Evolutionary conservation across 2,797 vertebrate species (phyloP).

Genomic region (Numenius phaeopus): DNA sequence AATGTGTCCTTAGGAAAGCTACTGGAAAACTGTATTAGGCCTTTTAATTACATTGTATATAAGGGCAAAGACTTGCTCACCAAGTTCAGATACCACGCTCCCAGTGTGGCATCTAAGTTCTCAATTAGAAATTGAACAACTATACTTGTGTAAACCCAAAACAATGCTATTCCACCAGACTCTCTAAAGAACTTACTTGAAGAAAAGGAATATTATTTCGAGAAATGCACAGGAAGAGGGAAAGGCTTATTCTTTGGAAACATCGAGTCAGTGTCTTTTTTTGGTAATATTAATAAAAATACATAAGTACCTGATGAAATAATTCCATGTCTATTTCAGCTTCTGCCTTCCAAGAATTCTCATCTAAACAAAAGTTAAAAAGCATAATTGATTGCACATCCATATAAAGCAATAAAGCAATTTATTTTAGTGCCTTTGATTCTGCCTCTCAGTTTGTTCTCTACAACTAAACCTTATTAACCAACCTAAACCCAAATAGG

Average conservation of each 20-base stretch:
- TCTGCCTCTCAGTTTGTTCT: background rate
- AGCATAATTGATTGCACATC: background rate
- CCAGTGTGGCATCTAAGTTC: background rate
- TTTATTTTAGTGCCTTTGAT: background rate
- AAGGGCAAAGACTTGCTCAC: background rate
- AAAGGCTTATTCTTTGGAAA: background rate
- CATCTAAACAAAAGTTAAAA: slow-evolving; percentile 84
- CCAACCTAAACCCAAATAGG: background rate
- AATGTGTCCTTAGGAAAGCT: background rate
- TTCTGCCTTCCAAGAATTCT: slow-evolving; percentile 96
- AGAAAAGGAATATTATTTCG: background rate
- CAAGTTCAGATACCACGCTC: background rate
- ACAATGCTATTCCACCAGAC: background rate
- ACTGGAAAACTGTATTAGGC: background rate
- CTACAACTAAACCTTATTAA: background rate
- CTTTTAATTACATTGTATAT: background rate
- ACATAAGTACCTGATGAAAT: slow-evolving; percentile 93
- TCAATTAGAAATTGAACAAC: background rate
- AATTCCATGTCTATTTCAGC: slow-evolving; percentile 99
- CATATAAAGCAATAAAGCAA: background rate
- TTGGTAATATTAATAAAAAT: background rate
- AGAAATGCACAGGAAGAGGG: background rate
- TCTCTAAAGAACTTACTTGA: background rate
- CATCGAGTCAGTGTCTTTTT: background rate
- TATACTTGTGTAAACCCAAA: background rate